These are phyloP conservation scores for Drosophila eohydei DNA, from an alignment of 2,888 invertebrate genomes.

Conservation along the genomic window DNA sequence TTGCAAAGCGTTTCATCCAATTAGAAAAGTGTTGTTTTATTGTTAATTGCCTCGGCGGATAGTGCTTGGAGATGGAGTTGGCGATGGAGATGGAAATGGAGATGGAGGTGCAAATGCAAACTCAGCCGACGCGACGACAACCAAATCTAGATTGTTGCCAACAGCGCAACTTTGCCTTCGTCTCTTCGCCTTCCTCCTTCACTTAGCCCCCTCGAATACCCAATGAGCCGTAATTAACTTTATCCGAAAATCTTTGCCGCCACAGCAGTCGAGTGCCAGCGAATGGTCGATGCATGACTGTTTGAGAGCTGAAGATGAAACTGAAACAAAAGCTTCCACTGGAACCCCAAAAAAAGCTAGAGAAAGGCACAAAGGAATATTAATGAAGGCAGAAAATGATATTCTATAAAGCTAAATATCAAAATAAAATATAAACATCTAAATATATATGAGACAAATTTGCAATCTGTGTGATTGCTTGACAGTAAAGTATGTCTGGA, in stretches of 20 bases:
- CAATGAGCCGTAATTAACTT: constrained; percentile 83
- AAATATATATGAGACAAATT: not conserved
- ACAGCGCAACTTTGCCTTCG: constrained; percentile 34
- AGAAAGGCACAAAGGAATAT: not conserved
- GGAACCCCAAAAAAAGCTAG: not conserved
- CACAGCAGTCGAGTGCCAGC: constrained; percentile 36
- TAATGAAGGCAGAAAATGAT: not conserved
- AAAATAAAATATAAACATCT: not conserved
- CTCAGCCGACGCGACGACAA: constrained; percentile 36
- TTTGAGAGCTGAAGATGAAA: constrained; percentile 18
- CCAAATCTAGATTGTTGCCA: constrained; percentile 28
- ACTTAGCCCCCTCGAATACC: constrained; percentile 46
- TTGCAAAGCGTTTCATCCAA: constrained; percentile 81
- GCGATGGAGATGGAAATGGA: constrained; percentile 15
- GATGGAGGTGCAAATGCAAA: constrained; percentile 30
- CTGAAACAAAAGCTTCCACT: not conserved
- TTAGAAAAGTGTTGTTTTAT: constrained; percentile 80
- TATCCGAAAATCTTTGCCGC: constrained; percentile 82
- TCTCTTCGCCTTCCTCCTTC: not conserved
- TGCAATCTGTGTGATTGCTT: not conserved
- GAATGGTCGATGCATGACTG: constrained; percentile 37
- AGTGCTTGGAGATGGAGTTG: constrained; percentile 24
- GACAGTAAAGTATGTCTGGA: no score
- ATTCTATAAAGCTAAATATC: no score
- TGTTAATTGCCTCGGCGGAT: constrained; percentile 70